phyloP scores from a whole-genome alignment of 2,113 vertebrate genomes.

The Aspidoscelis tigris region DNA sequence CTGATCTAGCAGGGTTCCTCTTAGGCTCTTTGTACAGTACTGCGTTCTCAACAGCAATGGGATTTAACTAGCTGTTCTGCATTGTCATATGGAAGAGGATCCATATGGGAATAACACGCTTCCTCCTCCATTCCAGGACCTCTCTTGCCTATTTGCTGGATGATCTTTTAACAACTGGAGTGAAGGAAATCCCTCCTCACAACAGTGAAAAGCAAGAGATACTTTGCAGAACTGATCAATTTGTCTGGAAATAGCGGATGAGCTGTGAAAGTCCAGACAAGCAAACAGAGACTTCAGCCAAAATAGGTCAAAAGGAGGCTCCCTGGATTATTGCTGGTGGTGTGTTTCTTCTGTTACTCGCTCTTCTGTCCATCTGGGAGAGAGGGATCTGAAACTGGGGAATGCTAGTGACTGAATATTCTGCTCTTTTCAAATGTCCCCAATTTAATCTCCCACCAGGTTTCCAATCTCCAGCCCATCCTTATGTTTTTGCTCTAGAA shows the following conservation, averaged over 20 bases:
- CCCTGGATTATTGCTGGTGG: neutral
- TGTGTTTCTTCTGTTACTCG: no score
- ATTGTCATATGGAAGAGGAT: neutral
- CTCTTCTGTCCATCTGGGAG: neutral
- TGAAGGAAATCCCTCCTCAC: neutral
- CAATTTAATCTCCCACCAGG: neutral
- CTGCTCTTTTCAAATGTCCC: neutral
- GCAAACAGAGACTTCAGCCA: neutral
- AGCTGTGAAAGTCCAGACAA: conserved; percentile 14
- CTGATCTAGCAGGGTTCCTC: no score
- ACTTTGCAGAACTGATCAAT: neutral
- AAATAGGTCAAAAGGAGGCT: neutral
- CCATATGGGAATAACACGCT: neutral
- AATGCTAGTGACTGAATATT: neutral
- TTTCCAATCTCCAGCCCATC: conserved; percentile 10
- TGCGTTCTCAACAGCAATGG: neutral
- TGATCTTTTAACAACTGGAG: neutral
- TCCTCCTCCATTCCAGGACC: conserved; percentile 4
- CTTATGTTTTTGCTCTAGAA: conserved; percentile 6
- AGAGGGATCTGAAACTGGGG: neutral
- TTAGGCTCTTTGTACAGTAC: no score
- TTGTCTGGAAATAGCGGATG: conserved; percentile 4
- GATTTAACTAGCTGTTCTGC: conserved; percentile 11
- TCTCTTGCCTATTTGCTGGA: neutral
- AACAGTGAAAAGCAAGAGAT: neutral